phyloP scores from a whole-genome alignment of 2,888 invertebrate genomes.

The Theretra japonica region DNA sequence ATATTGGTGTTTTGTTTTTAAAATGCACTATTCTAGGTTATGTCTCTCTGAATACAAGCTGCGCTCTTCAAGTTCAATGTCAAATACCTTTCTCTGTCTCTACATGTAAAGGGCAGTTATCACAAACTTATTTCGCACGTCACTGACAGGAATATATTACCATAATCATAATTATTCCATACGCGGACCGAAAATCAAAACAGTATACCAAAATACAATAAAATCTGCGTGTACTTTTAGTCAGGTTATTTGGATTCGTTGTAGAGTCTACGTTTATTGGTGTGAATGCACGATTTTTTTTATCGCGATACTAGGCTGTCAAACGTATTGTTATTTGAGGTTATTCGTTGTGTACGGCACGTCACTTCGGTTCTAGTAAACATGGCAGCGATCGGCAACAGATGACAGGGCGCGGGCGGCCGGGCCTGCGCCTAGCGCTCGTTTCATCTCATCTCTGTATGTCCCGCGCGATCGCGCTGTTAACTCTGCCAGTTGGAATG shows the following conservation, averaged over 20 bases:
- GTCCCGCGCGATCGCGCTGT: slow-evolving; percentile 63
- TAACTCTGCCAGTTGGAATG: slow-evolving; percentile 59
- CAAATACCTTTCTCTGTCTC: slow-evolving; percentile 36
- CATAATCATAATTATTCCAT: slow-evolving; percentile 41
- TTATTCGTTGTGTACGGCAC: slow-evolving; percentile 81
- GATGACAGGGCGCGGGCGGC: slow-evolving; percentile 81
- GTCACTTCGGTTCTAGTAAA: slow-evolving; percentile 80
- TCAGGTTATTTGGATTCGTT: slow-evolving; percentile 65
- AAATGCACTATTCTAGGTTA: slow-evolving; percentile 34
- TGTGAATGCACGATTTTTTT: slow-evolving; percentile 48
- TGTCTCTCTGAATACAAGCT: slow-evolving; percentile 36
- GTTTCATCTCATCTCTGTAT: slow-evolving; percentile 74
- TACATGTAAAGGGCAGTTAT: slow-evolving; percentile 39
- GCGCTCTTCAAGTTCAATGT: slow-evolving; percentile 37
- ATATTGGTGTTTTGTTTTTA: slow-evolving; percentile 40
- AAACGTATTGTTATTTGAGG: slow-evolving; percentile 69
- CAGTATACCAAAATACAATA: slow-evolving; percentile 38
- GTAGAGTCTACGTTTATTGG: slow-evolving; percentile 58
- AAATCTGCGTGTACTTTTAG: slow-evolving; percentile 33
- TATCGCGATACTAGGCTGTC: slow-evolving; percentile 59
- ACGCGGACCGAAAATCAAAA: slow-evolving; percentile 34
- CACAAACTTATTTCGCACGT: slow-evolving; percentile 38
- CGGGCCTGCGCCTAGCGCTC: slow-evolving; percentile 75
- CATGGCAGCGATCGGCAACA: slow-evolving; percentile 82
- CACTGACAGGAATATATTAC: slow-evolving; percentile 42